These are phyloP conservation scores for Chloebia gouldiae DNA, from an alignment of 2,113 vertebrate genomes.

Conservation along the genomic window DNA sequence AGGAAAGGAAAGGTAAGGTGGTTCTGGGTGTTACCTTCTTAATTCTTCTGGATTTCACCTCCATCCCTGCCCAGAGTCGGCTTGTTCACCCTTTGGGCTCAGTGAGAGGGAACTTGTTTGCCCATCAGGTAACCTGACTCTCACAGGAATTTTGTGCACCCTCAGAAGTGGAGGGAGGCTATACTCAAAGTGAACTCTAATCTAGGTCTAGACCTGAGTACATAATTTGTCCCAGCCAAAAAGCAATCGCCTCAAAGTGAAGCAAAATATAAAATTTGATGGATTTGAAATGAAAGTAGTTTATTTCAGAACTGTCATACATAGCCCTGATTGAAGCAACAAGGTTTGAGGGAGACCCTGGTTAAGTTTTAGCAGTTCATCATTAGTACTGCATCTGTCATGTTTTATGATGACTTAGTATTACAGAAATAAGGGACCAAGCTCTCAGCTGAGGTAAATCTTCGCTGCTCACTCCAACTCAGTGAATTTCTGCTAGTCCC, in stretches of 20 bases:
- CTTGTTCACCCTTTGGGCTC: not conserved
- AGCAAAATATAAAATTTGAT: constrained; percentile 17
- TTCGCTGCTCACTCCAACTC: not conserved
- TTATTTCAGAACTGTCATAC: not conserved
- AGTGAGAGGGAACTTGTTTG: not conserved
- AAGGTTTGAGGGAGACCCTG: not conserved
- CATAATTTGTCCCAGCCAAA: not conserved
- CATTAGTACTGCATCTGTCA: not conserved
- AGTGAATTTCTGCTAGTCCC: not conserved
- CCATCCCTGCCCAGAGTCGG: not conserved
- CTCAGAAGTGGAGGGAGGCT: not conserved
- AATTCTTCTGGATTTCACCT: constrained; percentile 20
- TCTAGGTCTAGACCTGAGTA: not conserved
- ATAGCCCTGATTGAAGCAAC: not conserved
- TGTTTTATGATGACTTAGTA: constrained; percentile 13
- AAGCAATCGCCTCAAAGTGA: not conserved
- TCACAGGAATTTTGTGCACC: not conserved
- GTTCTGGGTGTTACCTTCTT: not conserved
- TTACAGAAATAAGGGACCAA: not conserved
- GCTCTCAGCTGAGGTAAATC: not conserved
- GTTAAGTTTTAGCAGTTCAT: not conserved
- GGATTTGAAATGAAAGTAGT: not conserved
- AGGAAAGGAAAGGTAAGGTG: not conserved
- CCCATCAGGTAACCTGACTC: not conserved
- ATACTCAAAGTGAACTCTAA: not conserved